Evolutionary conservation across 2,888 invertebrate species (phyloP), one percentile per base, ranked within the genome.

Genomic region (Chloroclysta siterata): DNA sequence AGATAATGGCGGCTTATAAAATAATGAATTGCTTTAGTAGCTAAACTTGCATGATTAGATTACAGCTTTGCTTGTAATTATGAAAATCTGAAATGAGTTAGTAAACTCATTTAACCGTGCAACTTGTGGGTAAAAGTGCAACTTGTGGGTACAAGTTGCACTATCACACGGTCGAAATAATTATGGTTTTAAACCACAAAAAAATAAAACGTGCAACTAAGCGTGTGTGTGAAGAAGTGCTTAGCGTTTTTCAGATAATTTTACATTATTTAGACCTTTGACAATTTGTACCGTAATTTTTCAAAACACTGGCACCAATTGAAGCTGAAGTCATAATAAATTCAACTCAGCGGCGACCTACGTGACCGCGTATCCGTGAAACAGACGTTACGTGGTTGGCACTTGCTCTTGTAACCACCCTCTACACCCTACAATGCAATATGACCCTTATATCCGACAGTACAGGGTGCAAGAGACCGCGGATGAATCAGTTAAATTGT

Each of bases 291-390:
- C 60, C 55, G 61, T 60, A 53, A 63, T 71, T 70, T 69, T 67
- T 68, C 66, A 69, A 64, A 65, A 66, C 63, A 61, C 63, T 59
- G 60, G 68, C 55, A 62, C 69, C 72, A 70, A 72, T 71, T 72
- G 76, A 82, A 70, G 65, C 59, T 65, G 63, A 70, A 70, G 70
- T 70, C 71, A 76, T 82, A 81, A 83, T 86, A 86, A 83, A 84
- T 87, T 81, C 76, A 60, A 58, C 55, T 60, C 66, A 72, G 72
- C 72, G 77, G 76, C 73, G 71, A 70, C 60, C 72, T 79, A 85
- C 87, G 87, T 85, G 87, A 85, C 80, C 84, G 74, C 83, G 79
- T 81, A 77, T 73, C 81, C 78, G 74, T 75, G 79, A 75, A 80
- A 81, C 81, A 74, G 72, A 72, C 64, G 70, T 68, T 82, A 85